Conservation (phyloP, 2,113 vertebrate genomes). For the Ammodytes marinus region DNA sequence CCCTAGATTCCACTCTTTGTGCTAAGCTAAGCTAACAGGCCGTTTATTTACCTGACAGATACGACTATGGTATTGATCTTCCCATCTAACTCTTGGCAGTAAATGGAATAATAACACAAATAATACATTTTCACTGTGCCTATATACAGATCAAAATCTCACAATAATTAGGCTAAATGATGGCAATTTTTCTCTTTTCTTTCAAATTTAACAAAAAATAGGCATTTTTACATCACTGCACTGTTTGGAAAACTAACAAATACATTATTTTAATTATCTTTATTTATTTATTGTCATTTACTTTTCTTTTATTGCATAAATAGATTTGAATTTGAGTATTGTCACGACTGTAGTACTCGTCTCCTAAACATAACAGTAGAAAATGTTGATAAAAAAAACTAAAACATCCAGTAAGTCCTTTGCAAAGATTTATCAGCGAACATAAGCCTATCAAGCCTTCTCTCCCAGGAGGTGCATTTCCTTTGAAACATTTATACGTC, state of each 20-base stretch:
- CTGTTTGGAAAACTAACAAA: background rate
- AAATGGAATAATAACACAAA: background rate
- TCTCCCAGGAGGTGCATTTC: conserved; percentile 43
- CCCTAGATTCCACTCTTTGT: background rate
- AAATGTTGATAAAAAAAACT: too few relatives aligned
- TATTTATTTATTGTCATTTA: too few relatives aligned
- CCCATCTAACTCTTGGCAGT: background rate
- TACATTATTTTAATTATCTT: too few relatives aligned
- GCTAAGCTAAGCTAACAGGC: background rate
- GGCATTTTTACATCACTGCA: background rate
- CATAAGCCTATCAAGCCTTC: conserved; percentile 22
- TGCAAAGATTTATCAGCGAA: conserved; percentile 23
- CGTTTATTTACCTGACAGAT: background rate
- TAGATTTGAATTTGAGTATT: too few relatives aligned
- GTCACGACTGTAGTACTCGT: too few relatives aligned
- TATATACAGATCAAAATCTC: background rate
- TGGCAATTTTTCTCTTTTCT: background rate
- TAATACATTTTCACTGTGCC: background rate
- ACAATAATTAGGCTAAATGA: background rate
- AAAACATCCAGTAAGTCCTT: background rate
- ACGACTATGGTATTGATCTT: background rate
- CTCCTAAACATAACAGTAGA: too few relatives aligned
- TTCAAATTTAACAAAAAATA: background rate
- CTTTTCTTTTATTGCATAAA: too few relatives aligned
- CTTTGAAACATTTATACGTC: conserved; percentile 70